These are phyloP conservation scores for Drosophila parthenogenetica DNA, from an alignment of 2,888 invertebrate species.

Conservation along the genomic window DNA sequence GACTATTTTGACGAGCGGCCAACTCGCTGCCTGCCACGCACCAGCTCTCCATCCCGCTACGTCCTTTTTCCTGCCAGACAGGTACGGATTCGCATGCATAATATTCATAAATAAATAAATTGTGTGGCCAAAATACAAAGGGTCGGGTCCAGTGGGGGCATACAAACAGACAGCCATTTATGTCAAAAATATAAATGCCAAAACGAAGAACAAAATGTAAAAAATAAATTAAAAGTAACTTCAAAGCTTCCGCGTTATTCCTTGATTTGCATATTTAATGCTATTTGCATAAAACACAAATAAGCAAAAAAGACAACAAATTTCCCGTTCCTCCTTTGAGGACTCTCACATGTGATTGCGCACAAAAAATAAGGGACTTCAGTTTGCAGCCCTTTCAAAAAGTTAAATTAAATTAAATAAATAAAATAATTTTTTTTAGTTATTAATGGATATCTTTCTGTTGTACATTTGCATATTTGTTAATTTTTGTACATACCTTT, in stretches of 20 bases:
- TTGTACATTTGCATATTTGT: not conserved
- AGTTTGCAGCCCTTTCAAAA: too few species aligned
- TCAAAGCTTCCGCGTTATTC: conserved; percentile 47
- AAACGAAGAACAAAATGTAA: not conserved
- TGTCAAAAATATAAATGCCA: conserved; percentile 20
- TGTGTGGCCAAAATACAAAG: conserved; percentile 44
- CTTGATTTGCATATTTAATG: conserved; percentile 74
- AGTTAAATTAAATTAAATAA: not conserved
- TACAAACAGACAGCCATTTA: conserved; percentile 29
- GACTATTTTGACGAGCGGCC: conserved; percentile 60
- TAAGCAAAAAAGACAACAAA: conserved; percentile 16
- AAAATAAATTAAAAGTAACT: conserved; percentile 64
- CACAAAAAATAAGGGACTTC: not conserved
- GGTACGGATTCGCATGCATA: not conserved
- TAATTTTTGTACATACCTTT: conserved; percentile 65
- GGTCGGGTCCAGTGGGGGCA: not conserved
- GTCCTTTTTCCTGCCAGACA: not conserved
- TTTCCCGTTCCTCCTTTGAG: not conserved
- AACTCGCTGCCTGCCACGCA: too few species aligned
- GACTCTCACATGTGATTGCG: not conserved
- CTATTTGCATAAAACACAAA: conserved; percentile 64
- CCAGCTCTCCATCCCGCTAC: not conserved
- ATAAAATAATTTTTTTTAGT: not conserved
- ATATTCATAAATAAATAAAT: conserved; percentile 70
- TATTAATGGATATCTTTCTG: conserved; percentile 15